A percentile compares a stretch with the other conserved stretches of the same genome.
phyloP scores from a whole-genome alignment of 2,888 invertebrate species.

The Eugnorisma glareosa region DNA sequence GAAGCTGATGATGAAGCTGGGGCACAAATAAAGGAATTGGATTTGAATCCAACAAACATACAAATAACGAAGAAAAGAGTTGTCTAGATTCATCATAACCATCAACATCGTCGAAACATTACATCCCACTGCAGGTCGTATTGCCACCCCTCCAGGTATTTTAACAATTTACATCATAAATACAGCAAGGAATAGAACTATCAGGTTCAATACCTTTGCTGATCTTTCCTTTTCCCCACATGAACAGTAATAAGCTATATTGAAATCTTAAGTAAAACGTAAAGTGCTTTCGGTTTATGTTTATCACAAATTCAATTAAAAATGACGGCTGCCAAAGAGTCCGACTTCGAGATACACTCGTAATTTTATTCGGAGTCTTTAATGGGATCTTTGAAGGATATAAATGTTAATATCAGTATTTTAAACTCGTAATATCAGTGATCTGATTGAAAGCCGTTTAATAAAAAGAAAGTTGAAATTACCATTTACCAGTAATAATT shows the following conservation, averaged over 20 bases:
- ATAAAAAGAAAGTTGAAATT: conserved; percentile 11
- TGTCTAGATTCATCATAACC: not conserved
- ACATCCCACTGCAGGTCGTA: not conserved
- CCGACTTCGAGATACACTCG: conserved; percentile 25
- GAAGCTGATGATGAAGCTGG: not conserved
- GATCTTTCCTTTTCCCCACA: not conserved
- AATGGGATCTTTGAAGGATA: conserved; percentile 34
- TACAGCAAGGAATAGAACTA: not conserved
- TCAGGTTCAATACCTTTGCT: not conserved
- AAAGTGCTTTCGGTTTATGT: conserved; percentile 34
- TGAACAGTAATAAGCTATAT: conserved; percentile 6
- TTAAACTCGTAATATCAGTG: conserved; percentile 26
- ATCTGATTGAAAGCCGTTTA: conserved; percentile 29
- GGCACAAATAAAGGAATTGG: not conserved
- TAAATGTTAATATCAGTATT: conserved; percentile 38
- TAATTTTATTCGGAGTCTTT: conserved; percentile 45
- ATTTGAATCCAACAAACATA: not conserved
- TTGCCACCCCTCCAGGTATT: not conserved
- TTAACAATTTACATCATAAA: not conserved
- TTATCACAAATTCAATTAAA: conserved; percentile 46
- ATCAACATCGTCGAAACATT: not conserved
- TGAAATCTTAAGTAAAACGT: conserved; percentile 21
- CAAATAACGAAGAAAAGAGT: not conserved
- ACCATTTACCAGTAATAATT: not conserved
- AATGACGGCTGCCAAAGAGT: conserved; percentile 40